phyloP scores from a whole-genome alignment of 1,140 invertebrate species.

The Lepeophtheirus salmonis region DNA sequence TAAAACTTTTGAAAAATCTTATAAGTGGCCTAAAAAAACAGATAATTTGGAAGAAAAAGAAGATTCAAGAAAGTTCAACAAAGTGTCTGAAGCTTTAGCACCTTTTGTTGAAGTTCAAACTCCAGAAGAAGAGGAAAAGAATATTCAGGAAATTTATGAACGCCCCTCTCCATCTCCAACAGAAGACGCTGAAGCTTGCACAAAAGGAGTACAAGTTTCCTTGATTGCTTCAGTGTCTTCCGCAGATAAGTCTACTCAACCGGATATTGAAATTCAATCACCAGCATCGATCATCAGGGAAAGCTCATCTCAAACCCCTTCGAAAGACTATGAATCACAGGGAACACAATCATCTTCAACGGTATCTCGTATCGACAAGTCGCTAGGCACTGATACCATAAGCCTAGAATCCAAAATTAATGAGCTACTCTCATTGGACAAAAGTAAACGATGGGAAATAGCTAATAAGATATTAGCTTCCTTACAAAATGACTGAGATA shows the following conservation, averaged over 20 bases:
- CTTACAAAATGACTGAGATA: not conserved
- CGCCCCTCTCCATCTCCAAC: slow-evolving; percentile 8
- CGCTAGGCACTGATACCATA: no score
- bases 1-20: not conserved
- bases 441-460: not conserved
- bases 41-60: not conserved
- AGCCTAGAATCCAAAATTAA: no score
- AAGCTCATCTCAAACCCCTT: not conserved
- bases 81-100: not conserved
- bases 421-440: not conserved
- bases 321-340: not conserved
- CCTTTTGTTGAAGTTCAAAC: slow-evolving; percentile 5
- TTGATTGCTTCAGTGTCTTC: not conserved
- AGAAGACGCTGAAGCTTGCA: not conserved
- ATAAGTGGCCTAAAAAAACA: not conserved
- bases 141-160: slow-evolving; percentile 7
- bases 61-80: not conserved
- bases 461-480: not conserved
- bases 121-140: slow-evolving; percentile 8
- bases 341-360: not conserved
- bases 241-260: no score
- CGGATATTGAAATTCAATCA: no score
- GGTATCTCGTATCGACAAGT: not conserved
- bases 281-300: no score
- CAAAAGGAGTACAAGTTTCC: not conserved